Evolutionary conservation across 2,888 invertebrate species (phyloP).

Genomic region (Aleiodes testaceus): DNA sequence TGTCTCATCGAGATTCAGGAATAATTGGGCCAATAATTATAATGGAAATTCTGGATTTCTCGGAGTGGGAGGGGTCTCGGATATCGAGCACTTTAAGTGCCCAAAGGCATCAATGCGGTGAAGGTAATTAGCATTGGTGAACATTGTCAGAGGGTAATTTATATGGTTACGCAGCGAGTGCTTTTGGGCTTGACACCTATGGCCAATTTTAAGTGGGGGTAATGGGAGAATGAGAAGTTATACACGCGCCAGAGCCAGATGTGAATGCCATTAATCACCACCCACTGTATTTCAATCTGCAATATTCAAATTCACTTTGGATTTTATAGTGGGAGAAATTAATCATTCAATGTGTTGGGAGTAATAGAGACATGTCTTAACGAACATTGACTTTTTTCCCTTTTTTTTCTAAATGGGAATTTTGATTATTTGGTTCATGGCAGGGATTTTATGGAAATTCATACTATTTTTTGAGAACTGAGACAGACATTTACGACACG

Average conservation of each 20-base stretch:
- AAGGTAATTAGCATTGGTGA: constrained; percentile 63
- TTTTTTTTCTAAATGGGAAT: too few species aligned
- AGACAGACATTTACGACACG: constrained; percentile 29
- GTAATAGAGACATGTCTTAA: too few species aligned
- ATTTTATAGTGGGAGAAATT: not conserved
- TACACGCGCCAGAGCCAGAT: constrained; percentile 68
- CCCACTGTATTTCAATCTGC: constrained; percentile 34
- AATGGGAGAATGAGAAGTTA: constrained; percentile 45
- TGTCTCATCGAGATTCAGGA: not conserved
- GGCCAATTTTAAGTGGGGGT: constrained; percentile 36
- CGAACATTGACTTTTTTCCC: too few species aligned
- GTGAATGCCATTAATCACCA: constrained; percentile 71
- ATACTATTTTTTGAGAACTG: constrained; percentile 11
- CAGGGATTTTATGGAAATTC: not conserved
- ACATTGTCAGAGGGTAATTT: constrained; percentile 48
- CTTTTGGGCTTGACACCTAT: constrained; percentile 64
- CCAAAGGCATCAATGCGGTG: not conserved
- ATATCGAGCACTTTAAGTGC: constrained; percentile 35
- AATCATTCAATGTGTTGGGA: not conserved
- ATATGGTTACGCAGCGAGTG: constrained; percentile 48
- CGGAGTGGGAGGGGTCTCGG: not conserved
- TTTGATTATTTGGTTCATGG: too few species aligned
- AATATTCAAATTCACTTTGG: constrained; percentile 19
- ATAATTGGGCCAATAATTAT: not conserved
- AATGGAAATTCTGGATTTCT: not conserved